Evolutionary conservation across 2,797 vertebrate species (phyloP).

Genomic region (Podarcis siculus): DNA sequence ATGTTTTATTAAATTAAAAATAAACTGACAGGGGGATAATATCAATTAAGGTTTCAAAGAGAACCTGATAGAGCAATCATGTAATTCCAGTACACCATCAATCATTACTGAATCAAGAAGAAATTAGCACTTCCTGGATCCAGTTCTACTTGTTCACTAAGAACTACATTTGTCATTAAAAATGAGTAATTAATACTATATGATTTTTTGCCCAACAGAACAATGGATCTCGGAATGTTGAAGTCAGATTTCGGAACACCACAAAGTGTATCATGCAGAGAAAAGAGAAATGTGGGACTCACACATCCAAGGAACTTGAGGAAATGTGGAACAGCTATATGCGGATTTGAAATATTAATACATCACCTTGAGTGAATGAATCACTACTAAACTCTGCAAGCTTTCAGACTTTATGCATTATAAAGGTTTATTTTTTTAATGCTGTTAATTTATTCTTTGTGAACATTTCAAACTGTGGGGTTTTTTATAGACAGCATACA

Average conservation of each 20-base stretch:
- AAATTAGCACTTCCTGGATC: neutral
- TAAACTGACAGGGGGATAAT: neutral
- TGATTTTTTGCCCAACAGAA: slow-evolving; percentile 18
- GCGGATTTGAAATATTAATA: neutral
- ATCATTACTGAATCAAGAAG: neutral
- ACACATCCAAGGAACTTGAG: neutral
- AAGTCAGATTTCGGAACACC: neutral
- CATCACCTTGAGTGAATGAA: neutral
- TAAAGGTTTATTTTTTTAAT: neutral
- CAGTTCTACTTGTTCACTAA: neutral
- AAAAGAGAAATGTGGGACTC: neutral
- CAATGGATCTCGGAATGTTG: neutral
- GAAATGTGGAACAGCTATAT: neutral
- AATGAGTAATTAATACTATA: neutral
- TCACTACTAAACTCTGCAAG: neutral
- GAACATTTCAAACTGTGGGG: neutral
- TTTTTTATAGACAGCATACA: neutral
- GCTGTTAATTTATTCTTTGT: slow-evolving; percentile 18
- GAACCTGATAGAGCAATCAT: neutral
- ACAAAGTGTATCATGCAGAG: accelerated
- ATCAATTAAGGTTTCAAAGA: neutral
- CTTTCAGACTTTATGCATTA: neutral
- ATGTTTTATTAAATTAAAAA: neutral
- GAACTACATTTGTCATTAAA: neutral
- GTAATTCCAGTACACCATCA: neutral